A percentile compares a stretch with the other conserved stretches of the same genome.
Conservation (phyloP, 1,140 invertebrate genomes). For the Rhyacophila brunnea region DNA sequence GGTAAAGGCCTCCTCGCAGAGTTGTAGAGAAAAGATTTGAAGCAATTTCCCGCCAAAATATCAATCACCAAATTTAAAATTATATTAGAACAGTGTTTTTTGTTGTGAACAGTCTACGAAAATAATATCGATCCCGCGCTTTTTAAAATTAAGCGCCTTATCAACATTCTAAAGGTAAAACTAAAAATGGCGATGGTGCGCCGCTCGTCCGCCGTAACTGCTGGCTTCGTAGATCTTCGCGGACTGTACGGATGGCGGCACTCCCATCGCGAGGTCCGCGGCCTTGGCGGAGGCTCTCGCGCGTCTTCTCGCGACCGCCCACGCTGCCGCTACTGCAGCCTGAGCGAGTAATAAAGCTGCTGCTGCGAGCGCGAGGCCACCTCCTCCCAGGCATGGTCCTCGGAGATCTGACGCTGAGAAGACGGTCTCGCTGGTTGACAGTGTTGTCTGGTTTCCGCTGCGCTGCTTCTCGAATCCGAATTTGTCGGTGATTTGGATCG, state of each 20-base stretch:
- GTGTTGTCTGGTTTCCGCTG: constrained; percentile 43
- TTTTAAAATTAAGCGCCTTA: neutral
- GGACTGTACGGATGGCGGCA: constrained; percentile 64
- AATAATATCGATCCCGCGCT: too few species aligned
- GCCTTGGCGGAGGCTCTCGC: constrained; percentile 62
- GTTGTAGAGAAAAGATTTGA: too few species aligned
- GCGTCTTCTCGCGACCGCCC: constrained; percentile 82
- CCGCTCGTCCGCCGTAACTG: constrained; percentile 54
- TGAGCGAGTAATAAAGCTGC: constrained; percentile 80
- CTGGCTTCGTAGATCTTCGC: constrained; percentile 82
- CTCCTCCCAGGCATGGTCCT: constrained; percentile 73
- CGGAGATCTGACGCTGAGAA: constrained; percentile 56
- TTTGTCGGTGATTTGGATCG: constrained; percentile 90
- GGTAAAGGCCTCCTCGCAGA: too few species aligned
- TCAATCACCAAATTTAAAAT: too few species aligned
- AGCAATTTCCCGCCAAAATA: too few species aligned
- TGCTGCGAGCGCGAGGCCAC: constrained; percentile 77
- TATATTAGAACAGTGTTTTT: too few species aligned
- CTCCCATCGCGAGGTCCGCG: constrained; percentile 42
- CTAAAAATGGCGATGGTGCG: constrained; percentile 79
- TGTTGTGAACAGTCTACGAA: too few species aligned
- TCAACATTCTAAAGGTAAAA: neutral
- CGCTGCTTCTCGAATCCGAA: constrained; percentile 76
- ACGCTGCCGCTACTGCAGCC: constrained; percentile 76
- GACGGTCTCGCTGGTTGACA: constrained; percentile 51